Conservation (phyloP, 1,140 invertebrate genomes). For the Aphidius ervi region DNA sequence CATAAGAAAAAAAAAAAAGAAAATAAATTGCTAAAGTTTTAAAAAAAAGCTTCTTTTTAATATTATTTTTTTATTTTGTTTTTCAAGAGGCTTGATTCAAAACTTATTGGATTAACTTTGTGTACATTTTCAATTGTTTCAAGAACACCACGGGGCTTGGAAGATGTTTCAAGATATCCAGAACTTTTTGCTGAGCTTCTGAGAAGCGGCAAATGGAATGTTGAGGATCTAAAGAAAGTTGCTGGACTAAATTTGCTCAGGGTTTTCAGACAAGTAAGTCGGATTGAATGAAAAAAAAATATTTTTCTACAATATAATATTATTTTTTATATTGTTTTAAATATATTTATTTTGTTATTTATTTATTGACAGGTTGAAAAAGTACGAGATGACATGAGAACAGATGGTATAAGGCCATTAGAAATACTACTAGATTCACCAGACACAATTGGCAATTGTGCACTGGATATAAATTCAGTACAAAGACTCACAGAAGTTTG, state of each 20-base stretch:
- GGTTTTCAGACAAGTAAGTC: constrained; percentile 57
- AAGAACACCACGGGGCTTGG: constrained; percentile 79
- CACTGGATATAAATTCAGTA: constrained; percentile 46
- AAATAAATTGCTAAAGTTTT: too few relatives aligned
- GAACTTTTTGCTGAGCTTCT: constrained; percentile 78
- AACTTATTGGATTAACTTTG: constrained; percentile 12
- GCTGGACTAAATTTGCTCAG: constrained; percentile 82
- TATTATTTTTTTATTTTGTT: too few relatives aligned
- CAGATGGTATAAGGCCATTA: constrained; percentile 49
- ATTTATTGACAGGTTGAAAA: constrained; percentile 34
- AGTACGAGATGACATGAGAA: constrained; percentile 53
- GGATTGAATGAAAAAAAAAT: background rate
- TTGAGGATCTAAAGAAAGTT: constrained; percentile 80
- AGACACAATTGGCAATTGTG: constrained; percentile 44
- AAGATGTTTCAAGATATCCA: constrained; percentile 89
- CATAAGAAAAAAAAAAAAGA: too few relatives aligned
- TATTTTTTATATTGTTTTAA: constrained; percentile 4
- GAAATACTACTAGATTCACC: constrained; percentile 49
- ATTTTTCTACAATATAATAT: background rate
- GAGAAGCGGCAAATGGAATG: constrained; percentile 73
- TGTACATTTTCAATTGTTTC: constrained; percentile 36
- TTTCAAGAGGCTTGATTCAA: background rate
- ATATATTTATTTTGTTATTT: constrained; percentile 2
- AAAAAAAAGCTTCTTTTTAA: too few relatives aligned
- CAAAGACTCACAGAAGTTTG: constrained; percentile 44